Evolutionary conservation across 2,888 invertebrate genomes (phyloP), one percentile per base, ranked within the genome.

Genomic region (Azorinus chamasolen): DNA sequence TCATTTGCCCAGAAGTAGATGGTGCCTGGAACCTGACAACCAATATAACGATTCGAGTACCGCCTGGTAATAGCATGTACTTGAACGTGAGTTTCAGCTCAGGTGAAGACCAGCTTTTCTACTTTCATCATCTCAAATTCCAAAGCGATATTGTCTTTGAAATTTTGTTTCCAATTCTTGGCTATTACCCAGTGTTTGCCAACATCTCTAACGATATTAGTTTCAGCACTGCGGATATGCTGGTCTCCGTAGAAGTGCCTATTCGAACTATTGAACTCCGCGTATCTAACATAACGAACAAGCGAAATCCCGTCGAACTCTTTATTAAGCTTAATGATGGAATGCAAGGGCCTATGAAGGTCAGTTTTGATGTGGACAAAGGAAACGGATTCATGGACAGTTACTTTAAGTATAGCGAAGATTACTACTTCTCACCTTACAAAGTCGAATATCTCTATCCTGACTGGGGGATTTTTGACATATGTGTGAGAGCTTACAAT

Each of bases 221-320:
- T 48, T 71, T 54, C 22, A 69, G 65, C n/a, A 68, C 57, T 0
- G 70, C 70, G 5, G 79, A 68, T 12, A 51, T 84, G 53, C 78
- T 87, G 5, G 83, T 92, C 4, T 89, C 91, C 1, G 88, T 92
- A 3, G 91, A 92, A 63, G 87, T 91, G n/a, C 88, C 89, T 0
- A 72, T 92, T n/a, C 72, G 43, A 8, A 72, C 66, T 8, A 84
- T 89, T 0, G 37, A 48, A 10, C 74, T 87, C 1, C 55, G 41
- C 20, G 80, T 87, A 1, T 58, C 48, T 18, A 87, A 90, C 63
- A 82, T 89, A 22, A 88, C 87, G 0, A 75, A 86, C 20, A 84
- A 90, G 37, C 78, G 89, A 27, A 57, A 75, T 2, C 83, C 87
- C 0, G 87, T 90, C 0, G 32, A 39, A 10, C 83, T 92, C 39